Evolutionary conservation across 1,140 invertebrate genomes (phyloP), one percentile per base, ranked within the genome.

Genomic region (Trachelipus rathkii): DNA sequence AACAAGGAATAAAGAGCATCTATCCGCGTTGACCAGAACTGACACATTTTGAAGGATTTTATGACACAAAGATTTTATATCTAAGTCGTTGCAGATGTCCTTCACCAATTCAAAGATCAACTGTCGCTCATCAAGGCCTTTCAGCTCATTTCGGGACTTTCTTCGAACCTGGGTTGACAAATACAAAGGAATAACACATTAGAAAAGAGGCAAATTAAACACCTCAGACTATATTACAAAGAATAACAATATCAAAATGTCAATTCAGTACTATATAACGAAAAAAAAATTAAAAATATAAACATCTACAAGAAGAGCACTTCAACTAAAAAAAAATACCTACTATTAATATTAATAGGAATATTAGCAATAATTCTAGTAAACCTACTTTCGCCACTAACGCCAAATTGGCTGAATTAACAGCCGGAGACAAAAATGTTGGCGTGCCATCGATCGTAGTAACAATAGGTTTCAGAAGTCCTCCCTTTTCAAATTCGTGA

Each of bases 21-120:
- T 87, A 86, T 97, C 96, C 0, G 96, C 95, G 83, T 95, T 92
- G 72, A 96, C 86, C 8, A 98, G 86, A 72, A 95, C 93, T 81
- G 93, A 93, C 21, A 97, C 95, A 84, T 97, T 97, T 85, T 96
- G 95, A 24, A 98, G 88, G 83, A 97, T 98, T 86, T 98, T 98
- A 87, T 97, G 94, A 84, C 95, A 97, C 79, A 97, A 85, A 15
- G 93, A 95, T 75, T 93, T 89, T 21, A 97, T 91, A 82, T 98
- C 96, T 82, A 98, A 85, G 84, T 97, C 95, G 85, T 97, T 96
- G 86, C 94, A 97, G 82, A 97, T 97, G 84, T 97, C 95, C 86
- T 97, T 96, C 73, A 94, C 95, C 87, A 97, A 85, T 86, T 97
- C 95, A 85, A 97, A 96, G 84, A 98, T 95, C 70, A 97, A 89